These are phyloP conservation scores for Montipora cactus DNA, from an alignment of 64 coral and sea anemone species.

Conservation along the genomic window DNA sequence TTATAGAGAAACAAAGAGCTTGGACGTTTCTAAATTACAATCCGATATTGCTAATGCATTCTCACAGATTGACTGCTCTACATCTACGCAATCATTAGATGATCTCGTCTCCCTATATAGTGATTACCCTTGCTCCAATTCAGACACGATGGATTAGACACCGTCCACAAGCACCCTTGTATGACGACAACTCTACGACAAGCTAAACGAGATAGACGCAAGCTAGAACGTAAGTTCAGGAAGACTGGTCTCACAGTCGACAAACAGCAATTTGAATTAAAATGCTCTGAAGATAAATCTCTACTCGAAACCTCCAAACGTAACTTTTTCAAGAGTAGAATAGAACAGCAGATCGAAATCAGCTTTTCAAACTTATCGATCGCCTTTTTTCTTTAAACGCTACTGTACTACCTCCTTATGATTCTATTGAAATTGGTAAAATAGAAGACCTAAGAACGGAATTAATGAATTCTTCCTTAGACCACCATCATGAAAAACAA, in stretches of 20 bases:
- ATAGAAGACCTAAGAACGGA: not conserved
- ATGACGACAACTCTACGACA: too few relatives aligned
- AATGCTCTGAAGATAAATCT: conserved; percentile 13
- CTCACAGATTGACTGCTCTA: not conserved
- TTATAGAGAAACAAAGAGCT: too few relatives aligned
- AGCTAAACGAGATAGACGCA: not conserved
- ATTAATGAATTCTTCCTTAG: conserved; percentile 4
- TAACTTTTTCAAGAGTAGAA: not conserved
- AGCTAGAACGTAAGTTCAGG: conserved; percentile 10
- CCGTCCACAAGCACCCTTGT: not conserved
- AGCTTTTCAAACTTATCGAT: too few relatives aligned
- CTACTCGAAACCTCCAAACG: conserved; percentile 20
- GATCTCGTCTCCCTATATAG: not conserved
- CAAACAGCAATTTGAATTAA: not conserved
- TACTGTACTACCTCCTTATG: not conserved
- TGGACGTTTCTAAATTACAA: not conserved
- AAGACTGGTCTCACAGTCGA: conserved; percentile 21
- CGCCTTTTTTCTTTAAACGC: not conserved
- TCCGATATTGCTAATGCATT: not conserved
- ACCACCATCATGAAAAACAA: not conserved
- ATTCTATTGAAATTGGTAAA: not conserved
- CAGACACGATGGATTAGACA: conserved; percentile 34
- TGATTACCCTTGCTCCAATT: not conserved
- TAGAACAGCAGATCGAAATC: not conserved
- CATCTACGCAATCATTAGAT: not conserved